Conservation (phyloP, 2,797 vertebrate species). For the Picus viridis region DNA sequence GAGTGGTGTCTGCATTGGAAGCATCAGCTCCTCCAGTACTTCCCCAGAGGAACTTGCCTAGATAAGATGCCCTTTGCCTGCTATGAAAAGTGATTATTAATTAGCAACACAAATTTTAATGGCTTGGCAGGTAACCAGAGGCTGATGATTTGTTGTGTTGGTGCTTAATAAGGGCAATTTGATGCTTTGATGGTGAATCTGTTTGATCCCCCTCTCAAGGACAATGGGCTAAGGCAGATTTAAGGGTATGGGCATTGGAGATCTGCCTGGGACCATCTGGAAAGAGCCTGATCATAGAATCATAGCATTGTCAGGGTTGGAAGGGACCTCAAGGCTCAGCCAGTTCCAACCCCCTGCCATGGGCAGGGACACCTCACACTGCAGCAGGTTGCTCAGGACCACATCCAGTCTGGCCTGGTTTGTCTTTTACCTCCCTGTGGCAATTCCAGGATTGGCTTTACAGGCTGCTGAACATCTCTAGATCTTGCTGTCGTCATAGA, state of each 20-base stretch:
- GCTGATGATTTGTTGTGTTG: background rate
- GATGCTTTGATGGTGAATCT: background rate
- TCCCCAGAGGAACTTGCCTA: background rate
- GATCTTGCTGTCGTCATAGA: background rate
- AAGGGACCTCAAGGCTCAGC: too few relatives aligned
- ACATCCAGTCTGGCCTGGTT: too few relatives aligned
- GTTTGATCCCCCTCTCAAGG: background rate
- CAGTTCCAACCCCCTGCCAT: too few relatives aligned
- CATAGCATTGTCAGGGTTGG: too few relatives aligned
- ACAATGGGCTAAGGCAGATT: background rate
- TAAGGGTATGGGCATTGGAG: background rate
- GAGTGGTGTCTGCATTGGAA: rapidly evolving
- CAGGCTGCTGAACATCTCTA: rapidly evolving
- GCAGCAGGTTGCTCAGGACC: too few relatives aligned
- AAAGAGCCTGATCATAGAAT: background rate
- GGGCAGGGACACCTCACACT: too few relatives aligned
- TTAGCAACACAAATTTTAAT: background rate
- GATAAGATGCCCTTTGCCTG: background rate
- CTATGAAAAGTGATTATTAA: background rate
- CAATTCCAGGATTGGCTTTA: background rate
- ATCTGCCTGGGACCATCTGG: background rate
- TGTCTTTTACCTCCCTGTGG: background rate
- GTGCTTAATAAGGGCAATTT: background rate
- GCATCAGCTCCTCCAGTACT: background rate
- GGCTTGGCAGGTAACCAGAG: background rate